Evolutionary conservation across 2,797 vertebrate genomes (phyloP).

Genomic region (Apogon talboti): DNA sequence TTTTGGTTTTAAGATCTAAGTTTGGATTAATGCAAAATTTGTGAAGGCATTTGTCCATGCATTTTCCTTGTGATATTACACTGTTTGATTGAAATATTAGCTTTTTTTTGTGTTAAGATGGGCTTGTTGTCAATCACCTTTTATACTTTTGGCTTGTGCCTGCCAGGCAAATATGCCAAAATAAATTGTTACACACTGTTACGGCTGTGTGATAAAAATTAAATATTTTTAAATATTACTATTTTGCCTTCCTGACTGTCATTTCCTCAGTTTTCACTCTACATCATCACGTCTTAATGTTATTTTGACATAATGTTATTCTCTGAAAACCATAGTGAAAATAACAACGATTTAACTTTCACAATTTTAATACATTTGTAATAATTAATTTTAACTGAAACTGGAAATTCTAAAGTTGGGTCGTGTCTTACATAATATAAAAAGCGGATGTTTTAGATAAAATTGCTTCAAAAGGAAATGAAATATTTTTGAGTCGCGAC

Average conservation of each 20-base stretch:
- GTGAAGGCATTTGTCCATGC: neutral
- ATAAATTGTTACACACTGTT: slow-evolving; percentile 42
- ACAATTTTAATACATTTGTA: no score
- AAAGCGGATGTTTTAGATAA: no score
- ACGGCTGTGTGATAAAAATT: slow-evolving; percentile 41
- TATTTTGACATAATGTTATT: neutral
- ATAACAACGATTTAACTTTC: no score
- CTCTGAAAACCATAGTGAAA: no score
- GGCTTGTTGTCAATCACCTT: slow-evolving; percentile 38
- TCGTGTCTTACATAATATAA: no score
- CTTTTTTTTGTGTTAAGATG: slow-evolving; percentile 20
- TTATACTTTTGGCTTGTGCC: slow-evolving; percentile 53
- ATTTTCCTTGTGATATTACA: slow-evolving; percentile 7
- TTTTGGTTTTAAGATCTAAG: slow-evolving; percentile 14
- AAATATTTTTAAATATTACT: slow-evolving; percentile 67
- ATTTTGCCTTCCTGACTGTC: neutral
- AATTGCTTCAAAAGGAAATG: neutral
- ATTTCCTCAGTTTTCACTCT: neutral
- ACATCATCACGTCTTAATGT: neutral
- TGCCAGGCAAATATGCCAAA: slow-evolving; percentile 46
- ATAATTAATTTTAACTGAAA: no score
- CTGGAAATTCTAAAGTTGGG: no score
- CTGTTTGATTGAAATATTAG: neutral
- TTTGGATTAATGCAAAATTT: slow-evolving; percentile 20
- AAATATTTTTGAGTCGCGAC: slow-evolving; percentile 5